phyloP scores from a whole-genome alignment of 2,797 vertebrate genomes.

The Mastacembelus armatus region DNA sequence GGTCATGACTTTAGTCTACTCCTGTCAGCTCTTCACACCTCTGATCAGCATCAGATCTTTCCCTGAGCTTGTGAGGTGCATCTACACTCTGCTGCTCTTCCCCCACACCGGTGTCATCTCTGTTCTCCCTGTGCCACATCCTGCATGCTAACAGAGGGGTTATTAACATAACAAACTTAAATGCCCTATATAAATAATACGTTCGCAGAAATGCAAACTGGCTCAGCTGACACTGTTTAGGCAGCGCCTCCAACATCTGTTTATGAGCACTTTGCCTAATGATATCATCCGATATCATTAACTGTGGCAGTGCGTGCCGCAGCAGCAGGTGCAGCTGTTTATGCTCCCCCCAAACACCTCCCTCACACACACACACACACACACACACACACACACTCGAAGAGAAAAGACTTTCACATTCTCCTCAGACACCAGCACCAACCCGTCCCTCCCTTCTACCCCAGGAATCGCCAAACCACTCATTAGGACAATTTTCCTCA shows the following conservation, averaged over 20 bases:
- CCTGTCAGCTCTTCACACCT: slow-evolving; percentile 55
- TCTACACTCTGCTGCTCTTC: slow-evolving; percentile 42
- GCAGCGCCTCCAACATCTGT: slow-evolving; percentile 99
- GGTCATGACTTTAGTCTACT: not conserved
- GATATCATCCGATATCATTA: slow-evolving; percentile 99
- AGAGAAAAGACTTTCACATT: slow-evolving; percentile 91
- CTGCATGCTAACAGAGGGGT: slow-evolving; percentile 98
- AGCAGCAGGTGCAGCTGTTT: slow-evolving; percentile 99
- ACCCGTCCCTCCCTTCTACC: slow-evolving; percentile 71
- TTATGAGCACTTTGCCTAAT: slow-evolving; percentile 99
- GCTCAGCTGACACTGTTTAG: slow-evolving; percentile 99
- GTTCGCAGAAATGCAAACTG: slow-evolving; percentile 91
- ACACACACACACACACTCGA: slow-evolving; percentile 79
- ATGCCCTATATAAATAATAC: slow-evolving; percentile 99
- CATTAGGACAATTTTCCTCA: slow-evolving; percentile 99
- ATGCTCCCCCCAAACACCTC: slow-evolving; percentile 50
- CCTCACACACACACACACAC: slow-evolving; percentile 40
- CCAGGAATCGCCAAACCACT: slow-evolving; percentile 90
- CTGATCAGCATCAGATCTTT: slow-evolving; percentile 42
- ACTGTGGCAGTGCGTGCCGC: slow-evolving; percentile 95
- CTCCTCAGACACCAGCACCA: slow-evolving; percentile 68
- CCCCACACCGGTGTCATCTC: slow-evolving; percentile 11
- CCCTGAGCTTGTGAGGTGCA: slow-evolving; percentile 48
- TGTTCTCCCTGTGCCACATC: slow-evolving; percentile 87
- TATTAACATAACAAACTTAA: slow-evolving; percentile 99